phyloP scores from a whole-genome alignment of 2,888 invertebrate genomes.

The Strigamia maritima region DNA sequence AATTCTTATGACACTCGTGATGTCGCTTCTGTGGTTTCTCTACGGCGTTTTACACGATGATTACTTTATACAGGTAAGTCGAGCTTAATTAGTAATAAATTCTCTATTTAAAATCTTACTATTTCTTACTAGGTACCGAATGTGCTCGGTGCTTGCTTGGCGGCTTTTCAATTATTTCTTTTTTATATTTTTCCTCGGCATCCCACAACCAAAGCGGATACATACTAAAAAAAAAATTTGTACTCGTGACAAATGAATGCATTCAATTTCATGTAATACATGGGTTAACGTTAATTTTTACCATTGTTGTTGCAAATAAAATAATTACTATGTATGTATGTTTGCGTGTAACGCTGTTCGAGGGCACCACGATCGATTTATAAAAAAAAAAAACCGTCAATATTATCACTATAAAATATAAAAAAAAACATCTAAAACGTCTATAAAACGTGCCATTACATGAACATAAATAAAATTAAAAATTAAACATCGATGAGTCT shows the following conservation, averaged over 20 bases:
- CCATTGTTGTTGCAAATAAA: neutral
- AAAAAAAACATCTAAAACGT: too few relatives aligned
- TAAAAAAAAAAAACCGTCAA: too few relatives aligned
- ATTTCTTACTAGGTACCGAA: neutral
- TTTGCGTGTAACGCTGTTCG: too few relatives aligned
- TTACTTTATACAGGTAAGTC: neutral
- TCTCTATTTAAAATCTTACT: neutral
- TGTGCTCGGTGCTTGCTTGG: neutral
- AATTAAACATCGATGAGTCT: too few relatives aligned
- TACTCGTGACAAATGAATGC: neutral
- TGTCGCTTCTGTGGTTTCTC: neutral
- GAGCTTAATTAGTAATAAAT: neutral
- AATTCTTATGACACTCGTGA: neutral
- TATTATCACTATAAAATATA: too few relatives aligned
- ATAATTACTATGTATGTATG: too few relatives aligned
- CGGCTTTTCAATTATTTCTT: neutral
- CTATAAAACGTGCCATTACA: too few relatives aligned
- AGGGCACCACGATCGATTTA: too few relatives aligned
- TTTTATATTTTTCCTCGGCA: neutral
- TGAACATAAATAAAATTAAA: too few relatives aligned
- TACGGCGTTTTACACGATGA: slow-evolving; percentile 1
- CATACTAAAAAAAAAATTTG: neutral
- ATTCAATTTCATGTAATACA: neutral
- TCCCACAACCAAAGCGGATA: neutral
- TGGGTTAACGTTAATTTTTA: neutral